These are phyloP conservation scores for Eristalis pertinax DNA, from an alignment of 2,888 invertebrate species.

Conservation along the genomic window DNA sequence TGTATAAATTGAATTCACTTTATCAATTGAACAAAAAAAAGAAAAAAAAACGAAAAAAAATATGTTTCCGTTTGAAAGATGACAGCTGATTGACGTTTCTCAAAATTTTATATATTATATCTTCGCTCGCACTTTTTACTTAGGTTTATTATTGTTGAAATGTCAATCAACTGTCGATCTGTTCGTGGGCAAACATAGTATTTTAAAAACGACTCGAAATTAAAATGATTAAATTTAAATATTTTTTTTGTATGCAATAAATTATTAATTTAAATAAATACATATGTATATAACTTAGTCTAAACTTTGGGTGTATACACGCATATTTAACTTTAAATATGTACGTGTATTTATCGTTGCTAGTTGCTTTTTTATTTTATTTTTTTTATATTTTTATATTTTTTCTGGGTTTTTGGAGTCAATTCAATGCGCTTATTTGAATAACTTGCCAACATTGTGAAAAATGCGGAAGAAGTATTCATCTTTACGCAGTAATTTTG, in stretches of 20 bases:
- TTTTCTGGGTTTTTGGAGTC: background rate
- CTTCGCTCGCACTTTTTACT: slow-evolving; percentile 66
- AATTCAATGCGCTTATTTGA: slow-evolving; percentile 37
- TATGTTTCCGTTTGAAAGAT: slow-evolving; percentile 26
- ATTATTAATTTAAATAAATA: slow-evolving; percentile 56
- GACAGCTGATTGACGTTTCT: slow-evolving; percentile 38
- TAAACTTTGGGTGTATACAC: slow-evolving; percentile 41
- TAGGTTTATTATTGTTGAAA: slow-evolving; percentile 34
- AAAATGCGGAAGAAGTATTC: slow-evolving; percentile 98
- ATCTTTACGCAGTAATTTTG: slow-evolving; percentile 90
- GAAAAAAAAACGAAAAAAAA: background rate
- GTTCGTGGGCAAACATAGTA: background rate
- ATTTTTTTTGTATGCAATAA: slow-evolving; percentile 50
- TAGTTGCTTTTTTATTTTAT: slow-evolving; percentile 34
- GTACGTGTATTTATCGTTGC: slow-evolving; percentile 45
- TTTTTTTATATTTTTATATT: slow-evolving; percentile 14
- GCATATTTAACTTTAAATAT: slow-evolving; percentile 11
- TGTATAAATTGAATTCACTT: slow-evolving; percentile 19
- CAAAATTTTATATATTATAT: slow-evolving; percentile 41
- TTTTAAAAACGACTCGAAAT: slow-evolving; percentile 34
- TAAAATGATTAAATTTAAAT: slow-evolving; percentile 41
- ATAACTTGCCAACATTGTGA: slow-evolving; percentile 91
- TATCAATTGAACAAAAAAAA: slow-evolving; percentile 24
- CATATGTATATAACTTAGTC: slow-evolving; percentile 49
- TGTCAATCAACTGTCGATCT: slow-evolving; percentile 15